Evolutionary conservation across 2,888 invertebrate species (phyloP).

Genomic region (Epirrita christyi): DNA sequence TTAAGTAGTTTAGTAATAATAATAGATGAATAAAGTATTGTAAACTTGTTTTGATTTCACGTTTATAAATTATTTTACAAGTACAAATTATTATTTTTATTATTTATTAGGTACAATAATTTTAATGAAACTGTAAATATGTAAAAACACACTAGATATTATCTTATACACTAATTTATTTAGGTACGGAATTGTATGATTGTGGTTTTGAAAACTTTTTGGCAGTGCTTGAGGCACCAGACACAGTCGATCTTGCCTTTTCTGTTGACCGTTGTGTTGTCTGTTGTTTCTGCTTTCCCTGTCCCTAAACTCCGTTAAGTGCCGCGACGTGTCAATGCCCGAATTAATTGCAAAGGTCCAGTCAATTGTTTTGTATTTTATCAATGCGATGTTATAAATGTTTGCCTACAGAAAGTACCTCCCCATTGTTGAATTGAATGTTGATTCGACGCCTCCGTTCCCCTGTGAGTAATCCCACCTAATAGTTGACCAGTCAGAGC

Average conservation of each 20-base stretch:
- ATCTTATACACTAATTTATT: constrained; percentile 81
- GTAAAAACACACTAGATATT: constrained; percentile 80
- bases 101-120: constrained; percentile 74
- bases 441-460: constrained; percentile 56
- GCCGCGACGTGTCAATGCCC: constrained; percentile 45
- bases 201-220: constrained; percentile 66
- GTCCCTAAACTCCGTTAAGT: constrained; percentile 6
- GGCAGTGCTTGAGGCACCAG: constrained; percentile 62
- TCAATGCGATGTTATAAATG: constrained; percentile 6
- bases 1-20: constrained; percentile 77
- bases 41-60: constrained; percentile 66
- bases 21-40: constrained; percentile 65
- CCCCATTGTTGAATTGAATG: constrained; percentile 37
- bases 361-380: constrained; percentile 59
- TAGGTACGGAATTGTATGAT: constrained; percentile 71
- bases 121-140: constrained; percentile 79
- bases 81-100: constrained; percentile 79
- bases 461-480: constrained; percentile 76
- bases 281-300: constrained; percentile 1
- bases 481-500: constrained; percentile 75
- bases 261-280: constrained; percentile 9
- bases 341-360: constrained; percentile 53
- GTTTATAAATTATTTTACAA: constrained; percentile 72
- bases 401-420: constrained; percentile 25
- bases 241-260: constrained; percentile 45